Conservation (phyloP, 2,797 vertebrate genomes). For the Taenioides sp. region DNA sequence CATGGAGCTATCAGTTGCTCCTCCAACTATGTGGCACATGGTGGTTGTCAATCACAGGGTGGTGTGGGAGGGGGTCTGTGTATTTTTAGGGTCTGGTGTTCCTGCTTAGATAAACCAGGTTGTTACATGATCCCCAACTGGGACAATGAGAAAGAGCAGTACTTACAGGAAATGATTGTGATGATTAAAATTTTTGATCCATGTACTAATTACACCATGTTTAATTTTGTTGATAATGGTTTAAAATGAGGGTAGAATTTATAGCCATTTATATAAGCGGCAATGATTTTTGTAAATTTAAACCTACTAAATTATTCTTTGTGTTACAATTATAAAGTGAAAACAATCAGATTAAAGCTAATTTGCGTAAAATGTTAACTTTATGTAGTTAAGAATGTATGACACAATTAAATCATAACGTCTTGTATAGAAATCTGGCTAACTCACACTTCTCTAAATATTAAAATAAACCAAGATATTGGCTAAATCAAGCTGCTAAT, state of each 20-base stretch:
- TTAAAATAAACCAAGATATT: neutral
- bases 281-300: too few relatives aligned
- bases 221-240: neutral
- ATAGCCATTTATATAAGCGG: too few relatives aligned
- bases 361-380: too few relatives aligned
- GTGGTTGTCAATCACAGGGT: constrained; percentile 85
- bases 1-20: constrained; percentile 83
- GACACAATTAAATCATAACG: neutral
- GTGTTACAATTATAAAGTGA: too few relatives aligned
- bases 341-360: too few relatives aligned
- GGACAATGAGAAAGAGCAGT: constrained; percentile 2
- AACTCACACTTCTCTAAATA: neutral
- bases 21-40: constrained; percentile 91
- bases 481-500: neutral
- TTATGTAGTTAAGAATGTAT: neutral
- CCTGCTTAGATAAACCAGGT: constrained; percentile 20
- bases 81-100: constrained; percentile 59
- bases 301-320: too few relatives aligned
- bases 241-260: neutral
- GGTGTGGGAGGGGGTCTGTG: constrained; percentile 13
- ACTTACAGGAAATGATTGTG: neutral
- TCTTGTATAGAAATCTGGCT: neutral
- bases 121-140: constrained; percentile 14
- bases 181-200: neutral
- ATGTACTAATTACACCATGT: neutral